phyloP scores from a whole-genome alignment of 2,113 vertebrate species.

The Turnix velox region DNA sequence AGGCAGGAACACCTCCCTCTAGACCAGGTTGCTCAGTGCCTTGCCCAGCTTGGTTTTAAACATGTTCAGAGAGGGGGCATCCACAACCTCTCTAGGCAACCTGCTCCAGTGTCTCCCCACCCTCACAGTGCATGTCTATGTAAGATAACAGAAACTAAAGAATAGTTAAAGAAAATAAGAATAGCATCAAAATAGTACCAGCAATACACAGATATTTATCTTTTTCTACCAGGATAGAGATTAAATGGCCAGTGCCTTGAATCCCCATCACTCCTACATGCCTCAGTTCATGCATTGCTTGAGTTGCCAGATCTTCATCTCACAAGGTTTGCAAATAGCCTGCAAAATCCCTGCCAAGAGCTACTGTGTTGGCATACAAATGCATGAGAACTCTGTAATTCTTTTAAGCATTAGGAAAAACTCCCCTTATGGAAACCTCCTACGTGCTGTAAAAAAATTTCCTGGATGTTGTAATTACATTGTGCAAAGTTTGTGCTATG shows the following conservation, averaged over 20 bases:
- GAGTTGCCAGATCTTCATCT: background rate
- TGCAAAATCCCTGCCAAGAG: background rate
- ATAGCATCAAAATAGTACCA: background rate
- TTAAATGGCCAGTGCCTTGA: background rate
- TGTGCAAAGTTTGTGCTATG: background rate
- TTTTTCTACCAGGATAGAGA: background rate
- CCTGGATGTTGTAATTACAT: background rate
- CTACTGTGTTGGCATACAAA: background rate
- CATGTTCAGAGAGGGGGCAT: too few species aligned
- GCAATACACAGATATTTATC: background rate
- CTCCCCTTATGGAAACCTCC: background rate
- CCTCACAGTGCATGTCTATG: rapidly evolving
- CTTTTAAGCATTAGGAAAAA: background rate
- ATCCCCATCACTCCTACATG: rapidly evolving
- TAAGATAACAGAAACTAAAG: background rate
- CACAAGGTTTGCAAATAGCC: background rate
- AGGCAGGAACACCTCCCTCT: too few species aligned
- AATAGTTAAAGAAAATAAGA: background rate
- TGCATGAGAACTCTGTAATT: background rate
- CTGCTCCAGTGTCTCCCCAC: too few species aligned
- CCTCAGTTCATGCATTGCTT: background rate
- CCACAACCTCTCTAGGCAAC: too few species aligned
- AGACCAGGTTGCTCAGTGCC: too few species aligned
- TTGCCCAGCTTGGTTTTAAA: too few species aligned
- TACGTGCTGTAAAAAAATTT: background rate